Evolutionary conservation across 2,797 vertebrate genomes (phyloP).

Genomic region (Neopelma chrysocephalum): DNA sequence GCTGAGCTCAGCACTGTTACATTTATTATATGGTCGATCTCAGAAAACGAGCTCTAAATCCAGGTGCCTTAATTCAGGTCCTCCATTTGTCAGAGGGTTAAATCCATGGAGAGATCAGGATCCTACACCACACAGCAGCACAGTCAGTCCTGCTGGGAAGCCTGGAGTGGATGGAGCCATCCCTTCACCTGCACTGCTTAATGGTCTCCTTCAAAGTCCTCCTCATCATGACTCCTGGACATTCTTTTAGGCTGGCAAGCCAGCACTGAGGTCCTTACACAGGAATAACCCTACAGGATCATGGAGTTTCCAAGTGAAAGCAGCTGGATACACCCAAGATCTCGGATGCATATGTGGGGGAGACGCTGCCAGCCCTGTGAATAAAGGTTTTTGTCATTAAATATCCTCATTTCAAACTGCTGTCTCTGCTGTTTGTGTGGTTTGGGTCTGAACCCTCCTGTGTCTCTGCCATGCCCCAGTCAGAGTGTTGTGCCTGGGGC

Average conservation of each 20-base stretch:
- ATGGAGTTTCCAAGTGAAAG: not conserved
- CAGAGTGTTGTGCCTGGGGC: too few species aligned
- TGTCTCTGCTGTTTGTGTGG: not conserved
- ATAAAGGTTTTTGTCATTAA: not conserved
- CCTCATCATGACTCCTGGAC: not conserved
- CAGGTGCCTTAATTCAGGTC: not conserved
- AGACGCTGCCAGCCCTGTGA: not conserved
- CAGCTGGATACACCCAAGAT: not conserved
- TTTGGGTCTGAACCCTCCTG: not conserved
- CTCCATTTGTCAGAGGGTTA: not conserved
- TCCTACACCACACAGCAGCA: not conserved
- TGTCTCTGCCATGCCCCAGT: not conserved
- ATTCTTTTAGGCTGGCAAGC: not conserved
- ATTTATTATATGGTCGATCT: not conserved
- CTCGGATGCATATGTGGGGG: accelerated
- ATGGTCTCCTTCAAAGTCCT: not conserved
- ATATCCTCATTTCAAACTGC: not conserved
- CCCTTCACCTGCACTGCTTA: not conserved
- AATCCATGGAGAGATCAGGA: not conserved
- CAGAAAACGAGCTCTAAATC: constrained; percentile 6
- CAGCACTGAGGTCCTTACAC: accelerated
- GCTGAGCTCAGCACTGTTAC: constrained; percentile 20
- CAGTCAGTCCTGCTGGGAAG: not conserved
- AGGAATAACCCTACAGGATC: not conserved
- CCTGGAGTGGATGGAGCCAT: not conserved